Evolutionary conservation across 2,888 invertebrate genomes (phyloP).

Genomic region (Allacma fusca): DNA sequence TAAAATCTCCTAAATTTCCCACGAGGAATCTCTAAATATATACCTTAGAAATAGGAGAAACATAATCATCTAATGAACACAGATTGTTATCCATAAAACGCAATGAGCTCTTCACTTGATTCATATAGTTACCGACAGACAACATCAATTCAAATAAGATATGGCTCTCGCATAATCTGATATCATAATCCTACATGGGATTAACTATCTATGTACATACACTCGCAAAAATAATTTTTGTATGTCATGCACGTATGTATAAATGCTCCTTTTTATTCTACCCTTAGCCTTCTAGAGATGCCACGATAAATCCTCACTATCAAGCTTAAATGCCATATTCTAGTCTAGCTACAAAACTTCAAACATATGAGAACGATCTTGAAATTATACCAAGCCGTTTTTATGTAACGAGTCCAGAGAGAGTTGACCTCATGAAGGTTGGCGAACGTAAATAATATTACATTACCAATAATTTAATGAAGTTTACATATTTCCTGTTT

Average conservation of each 20-base stretch:
- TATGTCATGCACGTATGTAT: too few relatives aligned
- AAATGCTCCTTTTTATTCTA: too few relatives aligned
- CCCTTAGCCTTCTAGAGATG: too few relatives aligned
- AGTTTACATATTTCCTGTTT: slow-evolving; percentile 10
- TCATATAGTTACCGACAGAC: neutral
- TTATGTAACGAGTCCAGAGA: neutral
- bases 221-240: too few relatives aligned
- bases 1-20: slow-evolving; percentile 8
- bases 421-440: slow-evolving; percentile 21
- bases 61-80: neutral
- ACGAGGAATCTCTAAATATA: slow-evolving; percentile 3
- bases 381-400: neutral
- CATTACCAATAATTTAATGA: slow-evolving; percentile 7
- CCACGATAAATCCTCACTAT: too few relatives aligned
- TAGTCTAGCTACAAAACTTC: too few relatives aligned
- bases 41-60: neutral
- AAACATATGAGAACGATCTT: neutral
- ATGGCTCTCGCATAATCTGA: too few relatives aligned
- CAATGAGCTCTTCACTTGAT: neutral
- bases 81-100: neutral
- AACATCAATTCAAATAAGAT: neutral
- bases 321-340: too few relatives aligned
- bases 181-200: too few relatives aligned
- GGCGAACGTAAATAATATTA: neutral
- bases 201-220: too few relatives aligned